Conservation (phyloP, 2,888 invertebrate genomes). For the Corbicula japonica region DNA sequence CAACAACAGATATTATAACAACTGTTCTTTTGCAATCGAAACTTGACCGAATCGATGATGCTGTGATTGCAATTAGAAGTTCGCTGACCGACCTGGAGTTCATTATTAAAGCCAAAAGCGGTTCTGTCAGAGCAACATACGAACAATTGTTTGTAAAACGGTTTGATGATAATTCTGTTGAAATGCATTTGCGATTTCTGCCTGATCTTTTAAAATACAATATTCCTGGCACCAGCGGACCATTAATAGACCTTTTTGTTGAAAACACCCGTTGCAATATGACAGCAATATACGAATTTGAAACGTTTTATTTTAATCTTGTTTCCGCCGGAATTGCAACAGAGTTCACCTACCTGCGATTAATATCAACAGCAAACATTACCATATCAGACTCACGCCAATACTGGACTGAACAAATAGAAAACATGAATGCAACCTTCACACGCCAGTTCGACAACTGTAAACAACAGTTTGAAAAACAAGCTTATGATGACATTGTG, state of each 20-base stretch:
- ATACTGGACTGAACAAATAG: neutral
- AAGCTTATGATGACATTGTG: neutral
- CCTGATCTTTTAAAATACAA: conserved; percentile 7
- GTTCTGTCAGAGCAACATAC: neutral
- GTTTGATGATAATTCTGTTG: conserved; percentile 20
- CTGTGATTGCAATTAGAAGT: conserved; percentile 32
- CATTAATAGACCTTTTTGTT: conserved; percentile 20
- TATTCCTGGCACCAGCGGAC: conserved; percentile 15
- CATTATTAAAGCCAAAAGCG: conserved; percentile 3
- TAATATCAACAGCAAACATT: neutral
- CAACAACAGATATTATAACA: conserved; percentile 9
- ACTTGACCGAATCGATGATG: conserved; percentile 28
- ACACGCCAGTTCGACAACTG: neutral
- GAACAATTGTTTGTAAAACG: conserved; percentile 7
- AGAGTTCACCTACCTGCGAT: neutral
- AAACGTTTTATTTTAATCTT: neutral
- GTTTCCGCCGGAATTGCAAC: conserved; percentile 1
- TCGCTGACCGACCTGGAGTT: conserved; percentile 9
- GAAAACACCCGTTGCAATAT: conserved; percentile 27
- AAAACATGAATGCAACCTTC: neutral
- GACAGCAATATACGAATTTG: conserved; percentile 6
- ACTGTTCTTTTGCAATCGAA: conserved; percentile 19
- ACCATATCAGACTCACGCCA: neutral
- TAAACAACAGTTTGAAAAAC: neutral
- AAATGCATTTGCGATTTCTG: conserved; percentile 25